Percentiles rank a stretch among this genome's conserved stretches.
These are phyloP conservation scores for Liparis tanakae DNA, from an alignment of 2,797 vertebrate species.

Conservation along the genomic window DNA sequence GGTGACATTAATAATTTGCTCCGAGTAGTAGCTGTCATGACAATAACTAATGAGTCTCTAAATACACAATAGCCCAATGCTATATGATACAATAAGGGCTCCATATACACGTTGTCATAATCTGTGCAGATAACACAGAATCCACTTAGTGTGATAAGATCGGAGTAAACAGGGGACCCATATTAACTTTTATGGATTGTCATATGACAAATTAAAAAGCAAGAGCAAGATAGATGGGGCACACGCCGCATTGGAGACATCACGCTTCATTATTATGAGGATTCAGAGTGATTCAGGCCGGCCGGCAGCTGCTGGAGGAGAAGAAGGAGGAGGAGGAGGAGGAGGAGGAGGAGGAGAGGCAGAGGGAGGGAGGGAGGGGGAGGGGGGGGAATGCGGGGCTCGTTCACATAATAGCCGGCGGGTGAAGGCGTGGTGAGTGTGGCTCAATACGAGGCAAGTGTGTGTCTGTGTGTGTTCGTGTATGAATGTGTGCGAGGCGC, in stretches of 20 bases:
- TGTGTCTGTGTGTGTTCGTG: constrained; percentile 12
- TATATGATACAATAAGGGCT: constrained; percentile 3
- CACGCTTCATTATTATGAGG: constrained; percentile 12
- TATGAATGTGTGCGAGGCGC: constrained; percentile 31
- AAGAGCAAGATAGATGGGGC: no score
- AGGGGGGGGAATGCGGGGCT: constrained; percentile 56
- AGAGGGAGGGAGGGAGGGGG: constrained; percentile 23
- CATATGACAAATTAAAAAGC: neutral
- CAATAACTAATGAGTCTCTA: constrained; percentile 14
- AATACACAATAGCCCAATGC: neutral
- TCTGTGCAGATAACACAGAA: neutral
- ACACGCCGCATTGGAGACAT: no score
- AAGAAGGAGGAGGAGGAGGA: constrained; percentile 34
- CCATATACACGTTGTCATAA: neutral
- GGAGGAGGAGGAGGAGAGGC: constrained; percentile 46
- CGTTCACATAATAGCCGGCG: constrained; percentile 80
- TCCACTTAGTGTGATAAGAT: neutral
- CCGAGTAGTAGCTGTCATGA: constrained; percentile 35
- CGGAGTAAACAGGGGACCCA: neutral
- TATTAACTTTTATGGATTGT: neutral
- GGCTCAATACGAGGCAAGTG: constrained; percentile 66
- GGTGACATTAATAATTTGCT: neutral
- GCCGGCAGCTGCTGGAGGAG: constrained; percentile 76
- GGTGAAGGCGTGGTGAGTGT: constrained; percentile 82
- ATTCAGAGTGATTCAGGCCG: constrained; percentile 63